These are phyloP conservation scores for Pseudochirops cupreus DNA, from an alignment of 2,797 vertebrate genomes.

Conservation along the genomic window DNA sequence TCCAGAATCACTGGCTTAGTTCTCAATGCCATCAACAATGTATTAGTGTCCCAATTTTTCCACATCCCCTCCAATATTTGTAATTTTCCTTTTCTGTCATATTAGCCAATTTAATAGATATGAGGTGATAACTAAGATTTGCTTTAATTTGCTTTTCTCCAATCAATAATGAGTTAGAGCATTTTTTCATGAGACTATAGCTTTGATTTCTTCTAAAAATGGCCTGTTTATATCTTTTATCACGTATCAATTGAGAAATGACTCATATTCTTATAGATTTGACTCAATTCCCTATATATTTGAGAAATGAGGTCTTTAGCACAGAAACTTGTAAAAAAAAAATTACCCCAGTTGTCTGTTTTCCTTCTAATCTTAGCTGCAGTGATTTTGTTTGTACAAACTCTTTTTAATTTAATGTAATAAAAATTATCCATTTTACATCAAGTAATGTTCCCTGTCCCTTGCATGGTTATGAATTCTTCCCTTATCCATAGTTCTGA, in stretches of 20 bases:
- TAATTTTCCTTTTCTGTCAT: not conserved
- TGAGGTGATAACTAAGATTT: too few relatives aligned
- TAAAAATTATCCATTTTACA: not conserved
- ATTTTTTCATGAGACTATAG: not conserved
- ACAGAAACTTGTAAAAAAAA: not conserved
- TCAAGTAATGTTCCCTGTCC: not conserved
- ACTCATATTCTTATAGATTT: not conserved
- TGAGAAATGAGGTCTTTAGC: not conserved
- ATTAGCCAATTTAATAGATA: too few relatives aligned
- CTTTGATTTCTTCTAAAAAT: not conserved
- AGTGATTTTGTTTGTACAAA: not conserved
- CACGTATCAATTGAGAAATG: not conserved
- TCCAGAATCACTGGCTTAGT: not conserved
- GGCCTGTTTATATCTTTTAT: not conserved
- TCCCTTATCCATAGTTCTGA: not conserved
- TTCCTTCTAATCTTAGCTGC: not conserved
- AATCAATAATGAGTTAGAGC: too few relatives aligned
- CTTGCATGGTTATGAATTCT: not conserved
- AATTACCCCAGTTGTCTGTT: not conserved
- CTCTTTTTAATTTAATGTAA: not conserved
- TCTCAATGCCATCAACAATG: not conserved
- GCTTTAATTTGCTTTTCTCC: too few relatives aligned
- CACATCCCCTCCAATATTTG: not conserved
- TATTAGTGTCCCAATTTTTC: not conserved
- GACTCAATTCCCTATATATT: not conserved